A percentile compares a stretch with the other conserved stretches of the same genome.
Conservation (phyloP, 2,113 vertebrate genomes). For the Ophthalmolycus amberensis region DNA sequence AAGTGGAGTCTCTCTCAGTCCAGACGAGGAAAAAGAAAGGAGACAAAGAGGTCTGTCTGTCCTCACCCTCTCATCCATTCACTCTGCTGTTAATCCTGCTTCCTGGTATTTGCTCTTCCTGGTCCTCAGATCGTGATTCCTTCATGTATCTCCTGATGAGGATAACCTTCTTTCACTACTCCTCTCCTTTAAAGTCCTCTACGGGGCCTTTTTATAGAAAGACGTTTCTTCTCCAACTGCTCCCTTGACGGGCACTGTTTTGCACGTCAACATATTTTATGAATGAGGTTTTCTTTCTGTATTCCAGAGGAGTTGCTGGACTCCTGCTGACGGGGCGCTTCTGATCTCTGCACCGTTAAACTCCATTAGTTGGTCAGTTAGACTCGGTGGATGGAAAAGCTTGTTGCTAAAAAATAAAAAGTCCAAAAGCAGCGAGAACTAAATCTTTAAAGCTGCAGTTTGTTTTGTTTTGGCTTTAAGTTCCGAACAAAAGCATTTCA, state of each 20-base stretch:
- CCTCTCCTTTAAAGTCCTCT: no score
- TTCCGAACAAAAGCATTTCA: background rate
- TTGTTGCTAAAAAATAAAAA: no score
- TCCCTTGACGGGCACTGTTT: background rate
- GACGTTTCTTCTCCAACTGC: no score
- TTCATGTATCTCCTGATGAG: slow-evolving; percentile 32
- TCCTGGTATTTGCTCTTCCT: background rate
- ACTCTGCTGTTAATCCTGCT: background rate
- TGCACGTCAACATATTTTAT: slow-evolving; percentile 1
- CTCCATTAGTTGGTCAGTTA: background rate
- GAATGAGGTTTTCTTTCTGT: slow-evolving; percentile 1
- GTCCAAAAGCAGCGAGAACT: no score
- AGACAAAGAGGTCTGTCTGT: slow-evolving; percentile 89
- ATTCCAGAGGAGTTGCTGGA: background rate
- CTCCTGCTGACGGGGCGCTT: background rate
- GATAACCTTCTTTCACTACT: slow-evolving; percentile 14
- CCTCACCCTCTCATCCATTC: slow-evolving; percentile 9
- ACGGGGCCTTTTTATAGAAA: no score
- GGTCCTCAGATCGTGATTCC: slow-evolving; percentile 13
- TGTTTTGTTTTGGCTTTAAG: no score
- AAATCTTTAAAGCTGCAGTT: no score
- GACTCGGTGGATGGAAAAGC: background rate
- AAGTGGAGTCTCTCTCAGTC: slow-evolving; percentile 92
- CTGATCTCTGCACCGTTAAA: background rate
- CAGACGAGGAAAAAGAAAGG: slow-evolving; percentile 93